phyloP scores from a whole-genome alignment of 2,888 invertebrate genomes.

The Thecophora atra region DNA sequence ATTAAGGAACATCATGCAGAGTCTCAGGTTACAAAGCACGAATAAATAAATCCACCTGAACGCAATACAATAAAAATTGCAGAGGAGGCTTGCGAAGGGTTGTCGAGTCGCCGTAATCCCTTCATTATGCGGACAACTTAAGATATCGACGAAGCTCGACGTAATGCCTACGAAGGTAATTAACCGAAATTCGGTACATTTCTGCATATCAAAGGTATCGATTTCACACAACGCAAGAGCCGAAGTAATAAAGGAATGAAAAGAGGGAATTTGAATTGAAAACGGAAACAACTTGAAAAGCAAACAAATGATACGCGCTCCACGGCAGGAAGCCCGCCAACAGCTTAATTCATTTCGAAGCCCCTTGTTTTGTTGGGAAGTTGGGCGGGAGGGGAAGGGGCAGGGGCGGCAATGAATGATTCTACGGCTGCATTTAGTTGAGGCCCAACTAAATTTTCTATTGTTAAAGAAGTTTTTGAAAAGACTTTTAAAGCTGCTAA shows the following conservation, averaged over 20 bases:
- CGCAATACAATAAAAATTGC: constrained; percentile 16
- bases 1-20: no score
- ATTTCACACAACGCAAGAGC: constrained; percentile 11
- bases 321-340: constrained; percentile 22
- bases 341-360: constrained; percentile 15
- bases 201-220: constrained; percentile 30
- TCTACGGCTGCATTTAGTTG: not conserved
- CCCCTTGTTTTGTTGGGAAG: not conserved
- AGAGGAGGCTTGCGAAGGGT: not conserved
- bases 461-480: not conserved
- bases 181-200: constrained; percentile 30
- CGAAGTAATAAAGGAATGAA: not conserved
- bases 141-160: not conserved
- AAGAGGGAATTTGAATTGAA: constrained; percentile 15
- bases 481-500: not conserved
- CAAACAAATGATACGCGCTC: constrained; percentile 15
- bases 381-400: not conserved
- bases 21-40: not conserved
- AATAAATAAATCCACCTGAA: not conserved
- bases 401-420: not conserved
- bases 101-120: constrained; percentile 11
- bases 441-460: not conserved
- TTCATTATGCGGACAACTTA: constrained; percentile 5
- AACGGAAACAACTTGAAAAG: constrained; percentile 25
- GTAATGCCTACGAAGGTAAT: constrained; percentile 29